Percentiles rank a stretch among this genome's conserved stretches.
These are phyloP conservation scores for Aurelia coerulea DNA, from an alignment of 30 jellyfish, hydroid and myxozoan species.

Conservation along the genomic window DNA sequence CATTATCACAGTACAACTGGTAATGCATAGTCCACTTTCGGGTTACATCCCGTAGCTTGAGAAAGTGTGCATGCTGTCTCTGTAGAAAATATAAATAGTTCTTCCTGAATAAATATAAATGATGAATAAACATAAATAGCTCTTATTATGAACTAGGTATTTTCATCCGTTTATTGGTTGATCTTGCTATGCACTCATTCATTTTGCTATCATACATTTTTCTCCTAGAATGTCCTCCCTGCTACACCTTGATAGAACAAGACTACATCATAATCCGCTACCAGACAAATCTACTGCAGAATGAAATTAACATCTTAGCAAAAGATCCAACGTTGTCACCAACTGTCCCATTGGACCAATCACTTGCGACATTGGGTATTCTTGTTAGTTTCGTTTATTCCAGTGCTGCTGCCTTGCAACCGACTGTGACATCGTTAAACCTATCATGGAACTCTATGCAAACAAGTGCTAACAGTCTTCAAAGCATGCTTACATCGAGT, in stretches of 20 bases:
- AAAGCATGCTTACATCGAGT: constrained; percentile 46
- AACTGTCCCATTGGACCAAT: constrained; percentile 80
- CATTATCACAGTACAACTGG: too few species aligned
- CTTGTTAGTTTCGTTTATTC: constrained; percentile 26
- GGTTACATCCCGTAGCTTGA: too few species aligned
- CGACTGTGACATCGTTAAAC: constrained; percentile 65
- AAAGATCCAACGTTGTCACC: constrained; percentile 44
- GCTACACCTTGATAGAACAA: constrained; percentile 86
- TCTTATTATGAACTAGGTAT: too few species aligned
- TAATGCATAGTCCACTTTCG: too few species aligned
- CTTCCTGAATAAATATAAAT: too few species aligned
- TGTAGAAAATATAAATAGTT: too few species aligned
- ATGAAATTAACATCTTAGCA: constrained; percentile 40
- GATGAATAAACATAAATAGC: too few species aligned
- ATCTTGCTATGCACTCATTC: too few species aligned
- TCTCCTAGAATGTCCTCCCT: constrained; percentile 90
- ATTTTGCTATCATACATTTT: too few species aligned
- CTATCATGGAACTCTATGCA: constrained; percentile 70
- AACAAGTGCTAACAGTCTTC: constrained; percentile 45
- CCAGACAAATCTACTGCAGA: constrained; percentile 49
- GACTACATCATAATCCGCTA: constrained; percentile 70
- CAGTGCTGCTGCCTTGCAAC: constrained; percentile 57
- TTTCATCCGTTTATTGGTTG: too few species aligned
- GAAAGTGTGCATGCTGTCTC: too few species aligned
- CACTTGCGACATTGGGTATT: constrained; percentile 57